Conservation (phyloP, 1,140 invertebrate species). For the Bombus vancouverensis region DNA sequence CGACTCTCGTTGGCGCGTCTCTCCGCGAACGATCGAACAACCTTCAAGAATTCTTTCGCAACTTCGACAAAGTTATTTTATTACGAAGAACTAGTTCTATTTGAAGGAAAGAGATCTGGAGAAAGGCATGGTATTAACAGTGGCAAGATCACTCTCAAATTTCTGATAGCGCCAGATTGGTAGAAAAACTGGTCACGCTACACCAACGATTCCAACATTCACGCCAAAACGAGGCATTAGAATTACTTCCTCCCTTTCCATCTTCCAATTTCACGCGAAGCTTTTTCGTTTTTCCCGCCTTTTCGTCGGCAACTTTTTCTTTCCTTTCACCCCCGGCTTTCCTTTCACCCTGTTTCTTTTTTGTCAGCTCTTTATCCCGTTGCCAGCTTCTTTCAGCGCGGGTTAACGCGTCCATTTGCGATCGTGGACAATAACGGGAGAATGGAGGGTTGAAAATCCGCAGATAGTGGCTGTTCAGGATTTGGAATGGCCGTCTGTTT, state of each 20-base stretch:
- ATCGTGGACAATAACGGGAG: slow-evolving; percentile 31
- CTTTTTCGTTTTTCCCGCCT: not conserved
- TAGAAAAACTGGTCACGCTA: too few species aligned
- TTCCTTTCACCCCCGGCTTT: not conserved
- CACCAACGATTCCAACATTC: not conserved
- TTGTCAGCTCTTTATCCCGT: slow-evolving; percentile 10
- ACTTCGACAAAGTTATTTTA: not conserved
- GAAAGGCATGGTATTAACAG: too few species aligned
- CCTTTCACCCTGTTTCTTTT: slow-evolving; percentile 27
- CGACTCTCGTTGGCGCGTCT: too few species aligned
- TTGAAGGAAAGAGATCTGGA: not conserved
- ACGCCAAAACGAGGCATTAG: not conserved
- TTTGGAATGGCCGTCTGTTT: too few species aligned
- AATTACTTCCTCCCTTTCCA: not conserved
- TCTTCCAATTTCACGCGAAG: not conserved
- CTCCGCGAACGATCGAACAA: too few species aligned
- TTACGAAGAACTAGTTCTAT: not conserved
- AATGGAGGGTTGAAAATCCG: slow-evolving; percentile 15
- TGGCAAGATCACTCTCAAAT: not conserved
- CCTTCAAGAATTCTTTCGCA: not conserved
- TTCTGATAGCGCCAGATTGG: too few species aligned
- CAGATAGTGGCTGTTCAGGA: not conserved
- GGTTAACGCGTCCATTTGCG: slow-evolving; percentile 34
- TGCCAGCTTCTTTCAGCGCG: slow-evolving; percentile 23
- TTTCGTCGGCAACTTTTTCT: slow-evolving; percentile 30